Evolutionary conservation across 2,113 vertebrate genomes (phyloP).

Genomic region (Bos indicus): DNA sequence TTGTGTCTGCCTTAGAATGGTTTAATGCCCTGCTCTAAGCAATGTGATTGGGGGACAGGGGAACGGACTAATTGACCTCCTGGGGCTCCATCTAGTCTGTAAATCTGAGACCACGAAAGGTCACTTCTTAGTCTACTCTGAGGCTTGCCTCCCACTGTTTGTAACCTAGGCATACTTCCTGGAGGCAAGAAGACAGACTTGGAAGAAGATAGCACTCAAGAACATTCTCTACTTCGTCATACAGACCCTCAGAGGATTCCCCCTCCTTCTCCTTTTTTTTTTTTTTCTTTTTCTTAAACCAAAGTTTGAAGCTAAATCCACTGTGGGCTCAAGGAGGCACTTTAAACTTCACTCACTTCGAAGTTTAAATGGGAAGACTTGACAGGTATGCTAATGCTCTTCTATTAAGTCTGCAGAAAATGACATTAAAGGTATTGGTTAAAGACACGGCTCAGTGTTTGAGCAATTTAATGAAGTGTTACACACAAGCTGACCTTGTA

Average conservation of each 20-base stretch:
- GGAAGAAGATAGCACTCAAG: neutral
- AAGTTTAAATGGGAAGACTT: conserved; percentile 55
- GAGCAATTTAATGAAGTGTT: conserved; percentile 73
- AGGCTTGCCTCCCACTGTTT: neutral
- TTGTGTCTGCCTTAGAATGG: neutral
- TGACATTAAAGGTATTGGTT: conserved; percentile 72
- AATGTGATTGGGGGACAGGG: neutral
- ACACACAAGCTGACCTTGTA: conserved; percentile 69
- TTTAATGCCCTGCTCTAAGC: neutral
- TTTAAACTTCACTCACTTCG: conserved; percentile 30
- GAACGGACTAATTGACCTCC: neutral
- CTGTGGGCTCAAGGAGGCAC: conserved; percentile 45
- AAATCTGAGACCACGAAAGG: no score
- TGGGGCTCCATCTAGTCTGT: neutral
- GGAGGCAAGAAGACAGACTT: neutral
- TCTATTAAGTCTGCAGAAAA: conserved; percentile 62
- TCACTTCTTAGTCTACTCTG: no score
- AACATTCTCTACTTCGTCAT: neutral
- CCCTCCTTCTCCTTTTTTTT: neutral
- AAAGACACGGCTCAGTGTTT: conserved; percentile 61
- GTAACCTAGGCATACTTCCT: neutral
- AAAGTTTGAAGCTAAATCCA: conserved; percentile 50
- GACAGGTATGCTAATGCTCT: conserved; percentile 49
- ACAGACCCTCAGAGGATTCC: neutral
- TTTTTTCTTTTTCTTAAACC: neutral